Conservation (phyloP, 1,140 invertebrate genomes). For the Leptopilina clavipes region DNA sequence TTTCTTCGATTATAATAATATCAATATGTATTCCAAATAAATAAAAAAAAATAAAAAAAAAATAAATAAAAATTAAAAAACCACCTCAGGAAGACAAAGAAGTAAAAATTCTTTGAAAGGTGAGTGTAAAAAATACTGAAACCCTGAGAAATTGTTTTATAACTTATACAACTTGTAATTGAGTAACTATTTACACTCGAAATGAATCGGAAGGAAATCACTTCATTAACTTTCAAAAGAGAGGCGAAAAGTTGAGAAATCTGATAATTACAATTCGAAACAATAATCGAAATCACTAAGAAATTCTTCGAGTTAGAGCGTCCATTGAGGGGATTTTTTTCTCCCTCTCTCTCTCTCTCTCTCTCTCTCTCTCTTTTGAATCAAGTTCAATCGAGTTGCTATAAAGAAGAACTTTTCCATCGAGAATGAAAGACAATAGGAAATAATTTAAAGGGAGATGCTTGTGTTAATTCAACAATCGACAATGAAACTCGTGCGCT, state of each 20-base stretch:
- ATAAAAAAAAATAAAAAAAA: no score
- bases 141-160: background rate
- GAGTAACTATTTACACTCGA: background rate
- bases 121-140: no score
- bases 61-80: no score
- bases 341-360: no score
- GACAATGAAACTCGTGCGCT: conserved; percentile 5
- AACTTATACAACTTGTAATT: background rate
- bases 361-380: background rate
- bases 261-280: conserved; percentile 22
- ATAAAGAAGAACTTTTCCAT: conserved; percentile 10
- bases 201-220: background rate
- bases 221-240: background rate
- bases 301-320: background rate
- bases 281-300: conserved; percentile 5
- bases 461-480: conserved; percentile 26
- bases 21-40: no score
- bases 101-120: no score
- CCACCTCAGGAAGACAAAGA: no score
- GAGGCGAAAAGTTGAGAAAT: background rate
- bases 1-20: no score
- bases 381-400: conserved; percentile 20
- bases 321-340: no score
- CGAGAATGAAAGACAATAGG: conserved; percentile 20
- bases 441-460: conserved; percentile 23